phyloP scores from a whole-genome alignment of 2,888 invertebrate species.

The Griposia aprilina region DNA sequence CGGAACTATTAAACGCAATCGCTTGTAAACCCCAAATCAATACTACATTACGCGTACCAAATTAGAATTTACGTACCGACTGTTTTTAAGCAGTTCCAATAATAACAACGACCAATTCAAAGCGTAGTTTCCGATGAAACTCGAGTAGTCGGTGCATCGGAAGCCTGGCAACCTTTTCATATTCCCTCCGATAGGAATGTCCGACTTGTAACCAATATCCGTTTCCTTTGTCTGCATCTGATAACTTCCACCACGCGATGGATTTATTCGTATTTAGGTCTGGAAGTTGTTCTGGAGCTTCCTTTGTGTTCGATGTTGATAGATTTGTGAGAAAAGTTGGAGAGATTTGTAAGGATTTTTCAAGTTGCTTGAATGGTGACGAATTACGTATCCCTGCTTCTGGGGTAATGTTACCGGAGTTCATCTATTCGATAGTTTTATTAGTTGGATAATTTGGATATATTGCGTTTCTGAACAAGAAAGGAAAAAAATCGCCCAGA shows the following conservation, averaged over 20 bases:
- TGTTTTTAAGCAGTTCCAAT: conserved; percentile 20
- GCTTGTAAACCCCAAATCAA: conserved; percentile 45
- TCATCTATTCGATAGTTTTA: neutral
- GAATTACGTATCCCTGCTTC: neutral
- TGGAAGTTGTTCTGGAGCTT: neutral
- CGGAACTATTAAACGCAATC: conserved; percentile 35
- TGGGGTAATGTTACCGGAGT: neutral
- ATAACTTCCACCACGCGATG: conserved; percentile 60
- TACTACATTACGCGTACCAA: conserved; percentile 21
- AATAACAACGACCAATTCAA: conserved; percentile 17
- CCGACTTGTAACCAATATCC: conserved; percentile 72
- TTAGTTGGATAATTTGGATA: neutral
- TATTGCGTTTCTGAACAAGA: neutral
- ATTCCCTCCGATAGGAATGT: conserved; percentile 57
- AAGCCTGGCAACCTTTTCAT: conserved; percentile 20
- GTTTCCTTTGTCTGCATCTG: conserved; percentile 68
- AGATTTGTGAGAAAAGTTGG: conserved; percentile 5
- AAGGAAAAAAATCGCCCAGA: neutral
- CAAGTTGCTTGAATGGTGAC: neutral
- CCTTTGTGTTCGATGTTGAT: conserved; percentile 26
- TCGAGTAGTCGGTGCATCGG: conserved; percentile 4
- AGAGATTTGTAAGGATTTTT: conserved; percentile 25
- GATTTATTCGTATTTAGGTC: conserved; percentile 63
- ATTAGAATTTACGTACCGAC: conserved; percentile 33
- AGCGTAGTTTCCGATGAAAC: conserved; percentile 25